These are phyloP conservation scores for Lochmaea crataegi DNA, from an alignment of 2,888 invertebrate species.

Conservation along the genomic window DNA sequence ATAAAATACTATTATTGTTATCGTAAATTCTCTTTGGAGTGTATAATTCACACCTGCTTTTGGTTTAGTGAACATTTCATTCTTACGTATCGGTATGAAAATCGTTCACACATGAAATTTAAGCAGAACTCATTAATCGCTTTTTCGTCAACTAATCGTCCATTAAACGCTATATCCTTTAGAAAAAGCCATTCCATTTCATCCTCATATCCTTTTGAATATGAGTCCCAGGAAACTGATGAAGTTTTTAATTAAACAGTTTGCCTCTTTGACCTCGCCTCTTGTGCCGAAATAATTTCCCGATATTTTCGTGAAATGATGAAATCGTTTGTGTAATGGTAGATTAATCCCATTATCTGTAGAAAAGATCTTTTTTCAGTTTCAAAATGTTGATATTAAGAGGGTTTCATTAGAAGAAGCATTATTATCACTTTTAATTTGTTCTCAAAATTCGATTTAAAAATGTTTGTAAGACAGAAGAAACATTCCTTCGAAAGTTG, in stretches of 20 bases:
- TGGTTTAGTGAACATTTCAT: neutral
- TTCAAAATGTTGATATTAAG: neutral
- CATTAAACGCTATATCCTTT: conserved; percentile 38
- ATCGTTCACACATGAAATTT: conserved; percentile 38
- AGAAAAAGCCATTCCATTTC: conserved; percentile 29
- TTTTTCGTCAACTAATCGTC: conserved; percentile 31
- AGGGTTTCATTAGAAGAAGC: neutral
- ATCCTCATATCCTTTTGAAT: conserved; percentile 27
- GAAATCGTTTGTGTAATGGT: conserved; percentile 1
- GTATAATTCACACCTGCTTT: neutral
- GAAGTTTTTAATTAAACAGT: conserved; percentile 32
- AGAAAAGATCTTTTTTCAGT: neutral
- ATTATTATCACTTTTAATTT: no score
- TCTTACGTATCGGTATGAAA: conserved; percentile 3
- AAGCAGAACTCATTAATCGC: conserved; percentile 38
- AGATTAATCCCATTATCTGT: neutral
- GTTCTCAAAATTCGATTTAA: no score
- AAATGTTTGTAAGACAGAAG: no score
- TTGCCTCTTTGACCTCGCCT: conserved; percentile 23
- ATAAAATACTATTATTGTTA: no score
- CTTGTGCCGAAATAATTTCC: conserved; percentile 26
- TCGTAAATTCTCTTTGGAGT: no score
- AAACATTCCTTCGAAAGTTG: no score
- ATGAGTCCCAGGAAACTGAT: conserved; percentile 23
- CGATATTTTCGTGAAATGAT: conserved; percentile 31